A percentile compares a stretch with the other conserved stretches of the same genome.
These are phyloP conservation scores for Erebia epiphron DNA, from an alignment of 2,888 invertebrate species.

Conservation along the genomic window DNA sequence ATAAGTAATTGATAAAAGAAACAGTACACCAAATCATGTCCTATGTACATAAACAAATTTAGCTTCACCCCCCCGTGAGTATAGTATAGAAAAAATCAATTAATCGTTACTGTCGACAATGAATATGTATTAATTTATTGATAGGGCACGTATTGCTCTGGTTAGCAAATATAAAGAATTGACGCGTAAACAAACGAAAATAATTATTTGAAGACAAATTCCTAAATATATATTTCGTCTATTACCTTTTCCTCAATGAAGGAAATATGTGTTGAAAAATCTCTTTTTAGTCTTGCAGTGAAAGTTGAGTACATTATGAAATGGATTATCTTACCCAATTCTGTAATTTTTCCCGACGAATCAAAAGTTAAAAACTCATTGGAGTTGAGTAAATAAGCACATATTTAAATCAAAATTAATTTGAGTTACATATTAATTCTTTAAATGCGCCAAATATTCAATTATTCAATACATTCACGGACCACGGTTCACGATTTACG, in stretches of 20 bases:
- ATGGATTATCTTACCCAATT: slow-evolving; percentile 27
- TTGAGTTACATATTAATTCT: slow-evolving; percentile 16
- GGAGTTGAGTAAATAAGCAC: slow-evolving; percentile 15
- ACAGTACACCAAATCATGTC: not conserved
- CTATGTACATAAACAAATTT: not conserved
- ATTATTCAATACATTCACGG: too few relatives aligned
- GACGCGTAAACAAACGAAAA: not conserved
- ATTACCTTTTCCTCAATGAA: too few relatives aligned
- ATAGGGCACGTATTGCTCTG: not conserved
- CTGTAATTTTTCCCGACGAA: not conserved
- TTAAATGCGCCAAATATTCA: too few relatives aligned
- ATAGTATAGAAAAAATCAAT: not conserved
- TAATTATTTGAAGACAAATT: not conserved
- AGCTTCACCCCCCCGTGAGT: not conserved
- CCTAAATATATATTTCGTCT: not conserved
- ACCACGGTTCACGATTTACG: too few relatives aligned
- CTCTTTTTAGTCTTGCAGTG: slow-evolving; percentile 30
- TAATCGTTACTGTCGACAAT: not conserved
- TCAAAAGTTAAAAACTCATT: not conserved
- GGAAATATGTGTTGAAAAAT: not conserved
- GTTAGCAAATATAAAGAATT: not conserved
- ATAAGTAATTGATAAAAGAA: too few relatives aligned
- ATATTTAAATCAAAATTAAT: slow-evolving; percentile 27
- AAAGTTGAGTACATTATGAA: slow-evolving; percentile 34
- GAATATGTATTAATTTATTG: not conserved